These are phyloP conservation scores for Hyppa rectilinea DNA, from an alignment of 2,888 invertebrate genomes.

Conservation along the genomic window DNA sequence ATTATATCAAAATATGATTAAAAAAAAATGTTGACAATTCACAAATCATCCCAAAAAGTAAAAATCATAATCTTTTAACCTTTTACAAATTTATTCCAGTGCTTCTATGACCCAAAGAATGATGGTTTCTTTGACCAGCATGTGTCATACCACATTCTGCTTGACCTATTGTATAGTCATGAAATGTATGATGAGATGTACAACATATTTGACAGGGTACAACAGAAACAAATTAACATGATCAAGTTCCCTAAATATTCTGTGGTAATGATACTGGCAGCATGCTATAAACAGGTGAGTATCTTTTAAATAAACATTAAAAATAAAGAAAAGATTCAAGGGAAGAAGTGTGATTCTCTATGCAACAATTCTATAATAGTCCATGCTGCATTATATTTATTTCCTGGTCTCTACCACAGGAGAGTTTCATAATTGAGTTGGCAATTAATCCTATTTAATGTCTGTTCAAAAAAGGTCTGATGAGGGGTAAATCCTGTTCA, in stretches of 20 bases:
- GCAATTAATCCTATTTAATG: neutral
- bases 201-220: slow-evolving; percentile 91
- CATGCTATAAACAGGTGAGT: slow-evolving; percentile 94
- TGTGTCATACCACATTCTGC: slow-evolving; percentile 92
- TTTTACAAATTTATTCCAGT: slow-evolving; percentile 78
- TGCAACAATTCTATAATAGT: neutral
- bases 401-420: neutral
- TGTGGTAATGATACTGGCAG: slow-evolving; percentile 92
- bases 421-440: neutral
- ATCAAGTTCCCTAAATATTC: slow-evolving; percentile 93
- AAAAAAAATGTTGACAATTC: neutral
- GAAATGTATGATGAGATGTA: slow-evolving; percentile 92
- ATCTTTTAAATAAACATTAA: slow-evolving; percentile 9
- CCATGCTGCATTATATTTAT: neutral
- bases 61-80: neutral
- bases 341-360: neutral
- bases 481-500: neutral
- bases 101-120: slow-evolving; percentile 91
- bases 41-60: neutral
- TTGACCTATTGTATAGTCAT: slow-evolving; percentile 93
- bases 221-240: slow-evolving; percentile 91
- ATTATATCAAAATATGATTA: neutral
- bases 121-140: slow-evolving; percentile 94
- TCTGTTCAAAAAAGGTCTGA: neutral
- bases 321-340: no score